These are phyloP conservation scores for Masticophis lateralis DNA, from an alignment of 2,797 vertebrate species.

Conservation along the genomic window DNA sequence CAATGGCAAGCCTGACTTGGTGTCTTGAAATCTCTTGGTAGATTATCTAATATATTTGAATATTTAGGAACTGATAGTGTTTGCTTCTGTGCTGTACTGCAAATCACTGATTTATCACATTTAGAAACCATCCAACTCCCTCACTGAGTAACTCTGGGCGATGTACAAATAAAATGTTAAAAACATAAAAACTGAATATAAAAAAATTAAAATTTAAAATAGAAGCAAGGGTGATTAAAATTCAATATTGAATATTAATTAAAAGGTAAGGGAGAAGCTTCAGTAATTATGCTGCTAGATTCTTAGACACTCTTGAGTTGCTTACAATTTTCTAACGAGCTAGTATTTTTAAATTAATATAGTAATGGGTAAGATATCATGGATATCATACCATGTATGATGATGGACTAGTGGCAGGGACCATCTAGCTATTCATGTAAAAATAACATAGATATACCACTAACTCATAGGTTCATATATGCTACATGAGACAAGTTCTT, in stretches of 20 bases:
- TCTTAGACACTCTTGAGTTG: background rate
- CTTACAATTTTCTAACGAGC: background rate
- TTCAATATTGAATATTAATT: background rate
- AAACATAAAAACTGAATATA: background rate
- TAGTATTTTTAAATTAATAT: background rate
- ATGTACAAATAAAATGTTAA: background rate
- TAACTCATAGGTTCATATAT: background rate
- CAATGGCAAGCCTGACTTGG: constrained; percentile 57
- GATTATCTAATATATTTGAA: constrained; percentile 33
- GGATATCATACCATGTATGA: constrained; percentile 30
- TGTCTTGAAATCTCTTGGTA: constrained; percentile 36
- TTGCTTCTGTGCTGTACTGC: constrained; percentile 5
- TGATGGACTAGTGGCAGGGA: constrained; percentile 36
- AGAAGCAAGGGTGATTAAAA: background rate
- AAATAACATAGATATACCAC: background rate
- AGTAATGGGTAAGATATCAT: constrained; percentile 13
- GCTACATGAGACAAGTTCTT: background rate
- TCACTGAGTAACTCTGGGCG: background rate
- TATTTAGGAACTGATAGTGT: background rate
- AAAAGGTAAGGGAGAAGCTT: background rate
- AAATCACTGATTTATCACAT: background rate
- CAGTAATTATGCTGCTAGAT: constrained; percentile 3
- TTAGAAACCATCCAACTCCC: background rate
- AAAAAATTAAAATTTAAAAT: background rate
- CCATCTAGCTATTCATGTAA: constrained; percentile 18